phyloP scores from a whole-genome alignment of 53 echinoderm and acorn worm genomes.

The Actinopyga echinites region DNA sequence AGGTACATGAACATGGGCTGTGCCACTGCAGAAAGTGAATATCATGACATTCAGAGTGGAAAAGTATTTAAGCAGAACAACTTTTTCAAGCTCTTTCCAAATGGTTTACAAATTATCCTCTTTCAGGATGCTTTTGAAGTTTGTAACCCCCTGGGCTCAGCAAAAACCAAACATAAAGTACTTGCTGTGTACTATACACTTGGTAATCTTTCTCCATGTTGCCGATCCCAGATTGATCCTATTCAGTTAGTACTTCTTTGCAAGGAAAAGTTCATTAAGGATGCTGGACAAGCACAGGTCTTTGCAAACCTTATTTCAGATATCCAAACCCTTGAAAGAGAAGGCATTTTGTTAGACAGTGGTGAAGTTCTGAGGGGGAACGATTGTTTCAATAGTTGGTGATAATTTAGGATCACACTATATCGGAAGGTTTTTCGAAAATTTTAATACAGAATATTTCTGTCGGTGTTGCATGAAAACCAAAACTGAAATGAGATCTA shows the following conservation, averaged over 20 bases:
- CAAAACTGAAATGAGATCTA: background rate
- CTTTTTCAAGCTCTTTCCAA: background rate
- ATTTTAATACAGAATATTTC: constrained; percentile 27
- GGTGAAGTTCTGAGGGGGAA: constrained; percentile 4
- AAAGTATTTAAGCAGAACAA: background rate
- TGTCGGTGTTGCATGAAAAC: constrained; percentile 26
- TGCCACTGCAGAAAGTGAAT: background rate
- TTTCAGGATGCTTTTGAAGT: constrained; percentile 61
- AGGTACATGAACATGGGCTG: background rate
- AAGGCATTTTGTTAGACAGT: background rate
- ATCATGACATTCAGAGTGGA: background rate
- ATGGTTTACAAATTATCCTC: constrained; percentile 19
- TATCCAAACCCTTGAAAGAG: constrained; percentile 17
- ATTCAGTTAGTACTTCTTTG: constrained; percentile 52
- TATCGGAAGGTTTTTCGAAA: constrained; percentile 52
- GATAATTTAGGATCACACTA: constrained; percentile 47
- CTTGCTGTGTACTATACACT: constrained; percentile 40
- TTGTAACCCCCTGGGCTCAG: constrained; percentile 51
- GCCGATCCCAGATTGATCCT: constrained; percentile 51
- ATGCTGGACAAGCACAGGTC: constrained; percentile 8
- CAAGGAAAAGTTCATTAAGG: constrained; percentile 36
- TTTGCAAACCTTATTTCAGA: constrained; percentile 39
- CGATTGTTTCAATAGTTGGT: constrained; percentile 29
- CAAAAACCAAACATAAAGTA: constrained; percentile 50
- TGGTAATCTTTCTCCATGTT: constrained; percentile 21